Evolutionary conservation across 2,888 invertebrate species (phyloP), one percentile per base, ranked within the genome.

Genomic region (Morpho deidamia): DNA sequence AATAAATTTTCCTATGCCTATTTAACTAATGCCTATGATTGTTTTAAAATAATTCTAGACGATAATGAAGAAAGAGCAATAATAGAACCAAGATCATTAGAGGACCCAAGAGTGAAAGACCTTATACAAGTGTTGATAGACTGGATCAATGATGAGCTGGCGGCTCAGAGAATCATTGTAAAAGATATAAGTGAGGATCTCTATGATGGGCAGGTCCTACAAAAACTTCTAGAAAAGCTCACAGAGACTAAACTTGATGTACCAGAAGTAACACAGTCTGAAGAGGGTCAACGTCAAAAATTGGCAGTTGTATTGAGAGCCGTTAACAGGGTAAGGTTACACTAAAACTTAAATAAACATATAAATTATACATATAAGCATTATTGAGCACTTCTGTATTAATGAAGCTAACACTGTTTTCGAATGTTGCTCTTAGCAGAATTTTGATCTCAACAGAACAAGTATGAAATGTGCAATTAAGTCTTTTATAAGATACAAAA

Each of bases 61-160:
- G 99, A 99, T 71, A 97, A 97, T 86, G 99, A 99, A 83, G 98
- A 98, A 84, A 91, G 99, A 62, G 97, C 98, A 8, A 97, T 99
- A 85, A 95, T 99, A 65, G 97, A 98, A 70, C 95, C 96, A 0
- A 92, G 93, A 60, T 97, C 97, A 0, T 92, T 95, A 60, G 95
- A 95, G 56, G 96, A 98, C 78, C 94, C 96, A 0, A 95, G 96
- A 78, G 92, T 99, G 0, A 92, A 93, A 59, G 96, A 97, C 68
- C 90, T 99, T 38, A 94, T 96, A 50, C 92, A 92, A 67, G 94
- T 98, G 39, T 89, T 99, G 46, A 95, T 98, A 67, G 98, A 99
- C 69, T 99, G 99, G 99, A 96, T 99, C 52, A 99, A 99, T 81
- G 98, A 99, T 88, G 99, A 98, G 81, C 89, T 99, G 51, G 98